phyloP scores from a whole-genome alignment of 2,797 vertebrate genomes.

The Peromyscus aztecus region DNA sequence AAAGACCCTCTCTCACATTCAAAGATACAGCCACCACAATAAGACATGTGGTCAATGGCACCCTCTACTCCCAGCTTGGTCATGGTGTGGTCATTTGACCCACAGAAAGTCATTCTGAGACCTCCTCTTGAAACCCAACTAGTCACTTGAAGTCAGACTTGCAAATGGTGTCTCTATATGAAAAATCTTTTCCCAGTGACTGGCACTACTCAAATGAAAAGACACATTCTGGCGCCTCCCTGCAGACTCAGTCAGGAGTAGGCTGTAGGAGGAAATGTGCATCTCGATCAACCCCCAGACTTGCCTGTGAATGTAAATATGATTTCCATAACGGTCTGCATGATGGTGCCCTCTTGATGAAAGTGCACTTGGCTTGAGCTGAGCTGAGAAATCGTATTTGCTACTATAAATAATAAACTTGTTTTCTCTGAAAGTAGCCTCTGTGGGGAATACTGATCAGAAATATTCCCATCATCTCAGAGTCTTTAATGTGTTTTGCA shows the following conservation, averaged over 20 bases:
- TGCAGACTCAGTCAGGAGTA: background rate
- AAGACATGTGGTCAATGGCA: background rate
- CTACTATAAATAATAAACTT: conserved; percentile 84
- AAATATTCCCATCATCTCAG: conserved; percentile 71
- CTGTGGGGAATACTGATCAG: conserved; percentile 73
- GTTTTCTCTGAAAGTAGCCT: conserved; percentile 70
- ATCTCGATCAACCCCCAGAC: background rate
- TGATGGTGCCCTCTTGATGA: conserved; percentile 10
- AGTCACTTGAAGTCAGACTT: conserved; percentile 6
- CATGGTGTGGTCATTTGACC: background rate
- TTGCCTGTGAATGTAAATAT: conserved; percentile 8
- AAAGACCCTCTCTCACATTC: background rate
- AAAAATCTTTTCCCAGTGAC: conserved; percentile 30
- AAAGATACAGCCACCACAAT: background rate
- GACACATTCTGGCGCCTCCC: background rate
- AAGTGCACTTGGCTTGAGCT: conserved; percentile 71
- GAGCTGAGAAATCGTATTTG: conserved; percentile 69
- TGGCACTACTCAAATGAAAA: background rate
- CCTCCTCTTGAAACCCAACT: background rate
- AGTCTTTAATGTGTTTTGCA: conserved; percentile 82
- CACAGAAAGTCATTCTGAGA: background rate
- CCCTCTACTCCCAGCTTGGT: background rate
- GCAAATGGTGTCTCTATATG: background rate
- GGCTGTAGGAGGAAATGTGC: background rate
- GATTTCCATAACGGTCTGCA: conserved; percentile 53